Percentiles rank a stretch among this genome's conserved stretches.
These are phyloP conservation scores for Achatina immaculata DNA, from an alignment of 1,140 invertebrate species.

Conservation along the genomic window DNA sequence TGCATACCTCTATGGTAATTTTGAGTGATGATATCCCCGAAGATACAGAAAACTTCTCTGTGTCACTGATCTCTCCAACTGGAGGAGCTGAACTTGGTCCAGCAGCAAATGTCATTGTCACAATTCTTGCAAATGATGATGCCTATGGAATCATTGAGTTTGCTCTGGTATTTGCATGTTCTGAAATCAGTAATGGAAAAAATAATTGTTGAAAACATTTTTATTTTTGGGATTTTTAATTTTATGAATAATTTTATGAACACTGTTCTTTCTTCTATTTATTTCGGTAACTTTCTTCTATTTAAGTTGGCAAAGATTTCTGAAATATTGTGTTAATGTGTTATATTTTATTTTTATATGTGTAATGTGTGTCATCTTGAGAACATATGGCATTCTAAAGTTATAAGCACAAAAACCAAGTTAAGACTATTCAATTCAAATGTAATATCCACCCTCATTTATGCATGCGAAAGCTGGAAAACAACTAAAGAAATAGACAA, in stretches of 20 bases:
- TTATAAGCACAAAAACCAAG: no score
- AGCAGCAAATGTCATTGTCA: conserved; percentile 53
- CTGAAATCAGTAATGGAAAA: not conserved
- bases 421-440: no score
- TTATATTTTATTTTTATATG: no score
- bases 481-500: no score
- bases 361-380: no score
- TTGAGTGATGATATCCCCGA: conserved; percentile 64
- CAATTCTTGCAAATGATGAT: conserved; percentile 68
- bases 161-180: conserved; percentile 40
- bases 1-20: conserved; percentile 55
- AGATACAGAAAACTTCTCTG: conserved; percentile 65
- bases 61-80: conserved; percentile 52
- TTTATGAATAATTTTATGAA: not conserved
- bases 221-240: not conserved
- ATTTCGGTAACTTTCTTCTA: no score
- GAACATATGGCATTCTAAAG: no score
- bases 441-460: no score
- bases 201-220: not conserved
- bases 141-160: conserved; percentile 68
- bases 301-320: no score
- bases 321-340: no score
- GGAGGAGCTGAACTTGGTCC: conserved; percentile 62
- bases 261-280: no score
- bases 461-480: no score